Evolutionary conservation across 2,113 vertebrate species (phyloP).

Genomic region (Hepsetus odoe): DNA sequence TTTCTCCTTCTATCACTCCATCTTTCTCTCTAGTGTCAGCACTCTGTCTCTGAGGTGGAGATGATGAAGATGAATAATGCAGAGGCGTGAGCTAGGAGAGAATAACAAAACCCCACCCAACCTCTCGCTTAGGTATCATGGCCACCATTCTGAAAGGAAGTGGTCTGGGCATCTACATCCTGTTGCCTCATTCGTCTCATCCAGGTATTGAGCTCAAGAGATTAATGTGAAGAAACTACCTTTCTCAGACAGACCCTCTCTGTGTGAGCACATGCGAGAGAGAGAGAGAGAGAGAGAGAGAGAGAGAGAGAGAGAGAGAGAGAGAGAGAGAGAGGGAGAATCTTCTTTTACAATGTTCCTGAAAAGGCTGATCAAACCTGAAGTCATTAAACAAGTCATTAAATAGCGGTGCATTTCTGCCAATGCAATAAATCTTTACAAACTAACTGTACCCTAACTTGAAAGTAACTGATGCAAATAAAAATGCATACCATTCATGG

Average conservation of each 20-base stretch:
- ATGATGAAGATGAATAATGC: conserved; percentile 74
- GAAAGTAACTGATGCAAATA: too few species aligned
- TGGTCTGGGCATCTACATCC: not conserved
- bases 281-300: not conserved
- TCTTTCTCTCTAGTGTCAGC: conserved; percentile 61
- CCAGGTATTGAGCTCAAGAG: not conserved
- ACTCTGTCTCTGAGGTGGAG: conserved; percentile 69
- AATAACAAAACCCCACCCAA: conserved; percentile 63
- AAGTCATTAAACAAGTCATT: too few species aligned
- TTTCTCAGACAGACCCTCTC: not conserved
- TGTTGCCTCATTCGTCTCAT: not conserved
- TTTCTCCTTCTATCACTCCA: conserved; percentile 34
- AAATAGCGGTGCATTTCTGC: too few species aligned
- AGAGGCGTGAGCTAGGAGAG: conserved; percentile 57
- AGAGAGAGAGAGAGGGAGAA: not conserved
- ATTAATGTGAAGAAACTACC: not conserved
- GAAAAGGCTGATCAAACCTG: too few species aligned
- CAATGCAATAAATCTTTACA: too few species aligned
- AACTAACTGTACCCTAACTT: too few species aligned
- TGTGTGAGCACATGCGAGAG: not conserved
- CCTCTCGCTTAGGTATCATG: not conserved
- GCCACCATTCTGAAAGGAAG: not conserved
- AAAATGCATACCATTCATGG: too few species aligned
- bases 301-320: not conserved
- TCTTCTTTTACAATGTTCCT: too few species aligned